Conservation (phyloP, 2,113 vertebrate genomes). For the Camelus dromedarius region DNA sequence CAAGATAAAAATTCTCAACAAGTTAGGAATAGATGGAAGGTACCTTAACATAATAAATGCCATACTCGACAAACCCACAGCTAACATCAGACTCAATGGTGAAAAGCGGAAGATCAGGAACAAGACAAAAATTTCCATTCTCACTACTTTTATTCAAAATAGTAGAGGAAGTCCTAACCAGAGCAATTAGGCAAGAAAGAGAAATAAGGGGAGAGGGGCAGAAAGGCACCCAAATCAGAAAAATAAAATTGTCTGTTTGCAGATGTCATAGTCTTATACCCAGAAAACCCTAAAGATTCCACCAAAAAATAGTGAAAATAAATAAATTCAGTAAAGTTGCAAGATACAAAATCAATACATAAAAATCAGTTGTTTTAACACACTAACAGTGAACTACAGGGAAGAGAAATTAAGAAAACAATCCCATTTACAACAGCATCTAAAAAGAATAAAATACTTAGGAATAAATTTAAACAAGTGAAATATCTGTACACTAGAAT, state of each 20-base stretch:
- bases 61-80: neutral
- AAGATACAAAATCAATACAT: neutral
- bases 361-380: neutral
- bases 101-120: neutral
- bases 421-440: neutral
- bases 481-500: neutral
- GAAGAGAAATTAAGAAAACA: conserved; percentile 7
- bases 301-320: neutral
- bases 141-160: neutral
- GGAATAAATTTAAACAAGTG: neutral
- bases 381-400: neutral
- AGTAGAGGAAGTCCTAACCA: neutral
- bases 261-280: neutral
- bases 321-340: neutral
- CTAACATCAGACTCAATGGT: neutral
- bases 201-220: neutral
- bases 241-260: neutral
- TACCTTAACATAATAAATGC: neutral
- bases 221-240: neutral
- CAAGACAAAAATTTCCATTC: neutral
- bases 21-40: neutral
- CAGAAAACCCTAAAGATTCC: neutral
- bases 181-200: neutral
- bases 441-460: neutral
- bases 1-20: neutral